Conservation (phyloP, 2,113 vertebrate species). For the Pelecanoides urinatrix region DNA sequence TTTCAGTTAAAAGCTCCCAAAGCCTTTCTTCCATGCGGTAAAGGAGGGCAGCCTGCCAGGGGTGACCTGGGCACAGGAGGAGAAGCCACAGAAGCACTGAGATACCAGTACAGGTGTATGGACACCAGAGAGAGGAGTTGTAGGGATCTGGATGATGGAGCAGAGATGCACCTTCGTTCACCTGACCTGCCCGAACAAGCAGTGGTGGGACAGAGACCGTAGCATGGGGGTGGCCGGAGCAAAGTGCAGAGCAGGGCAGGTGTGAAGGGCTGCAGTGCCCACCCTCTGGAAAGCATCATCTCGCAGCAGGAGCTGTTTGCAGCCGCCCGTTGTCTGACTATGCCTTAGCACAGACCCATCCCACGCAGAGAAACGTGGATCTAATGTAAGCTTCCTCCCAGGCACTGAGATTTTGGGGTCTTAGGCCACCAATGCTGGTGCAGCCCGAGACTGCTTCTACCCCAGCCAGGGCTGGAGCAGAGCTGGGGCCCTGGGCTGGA, state of each 20-base stretch:
- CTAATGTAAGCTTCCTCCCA: background rate
- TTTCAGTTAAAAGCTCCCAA: background rate
- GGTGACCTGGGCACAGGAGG: background rate
- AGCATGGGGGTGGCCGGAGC: fast-evolving
- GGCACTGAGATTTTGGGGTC: background rate
- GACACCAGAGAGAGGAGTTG: background rate
- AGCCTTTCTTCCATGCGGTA: background rate
- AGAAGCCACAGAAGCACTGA: background rate
- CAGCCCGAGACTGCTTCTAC: background rate
- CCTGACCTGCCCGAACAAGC: background rate
- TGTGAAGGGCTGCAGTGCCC: background rate
- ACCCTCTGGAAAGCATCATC: background rate
- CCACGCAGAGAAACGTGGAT: fast-evolving
- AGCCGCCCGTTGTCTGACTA: background rate
- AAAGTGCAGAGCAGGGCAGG: background rate
- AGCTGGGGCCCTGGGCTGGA: background rate
- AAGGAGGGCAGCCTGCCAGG: background rate
- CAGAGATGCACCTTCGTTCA: fast-evolving
- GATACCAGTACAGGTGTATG: background rate
- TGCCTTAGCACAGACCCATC: background rate
- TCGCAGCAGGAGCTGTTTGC: background rate
- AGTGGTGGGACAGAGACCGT: background rate
- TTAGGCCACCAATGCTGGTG: background rate
- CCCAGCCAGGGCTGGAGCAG: background rate
- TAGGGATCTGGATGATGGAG: background rate